phyloP scores from a whole-genome alignment of 2,113 vertebrate species.

The Toxostoma redivivum region DNA sequence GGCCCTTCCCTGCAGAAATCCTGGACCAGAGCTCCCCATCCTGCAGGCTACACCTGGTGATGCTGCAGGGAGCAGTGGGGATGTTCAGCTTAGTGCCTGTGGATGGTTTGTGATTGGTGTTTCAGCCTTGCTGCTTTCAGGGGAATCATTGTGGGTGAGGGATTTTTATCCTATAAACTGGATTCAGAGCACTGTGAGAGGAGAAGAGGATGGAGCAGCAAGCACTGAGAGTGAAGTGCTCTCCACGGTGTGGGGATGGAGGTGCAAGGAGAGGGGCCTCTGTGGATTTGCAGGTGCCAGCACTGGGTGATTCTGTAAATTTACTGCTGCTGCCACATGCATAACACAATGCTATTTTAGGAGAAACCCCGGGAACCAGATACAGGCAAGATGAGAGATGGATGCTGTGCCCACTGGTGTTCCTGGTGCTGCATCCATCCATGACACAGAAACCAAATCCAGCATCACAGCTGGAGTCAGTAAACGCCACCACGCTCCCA shows the following conservation, averaged over 20 bases:
- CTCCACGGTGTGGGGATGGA: background rate
- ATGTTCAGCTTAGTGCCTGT: background rate
- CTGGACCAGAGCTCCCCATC: background rate
- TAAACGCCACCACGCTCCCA: background rate
- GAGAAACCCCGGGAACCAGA: background rate
- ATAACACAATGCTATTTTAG: fast-evolving
- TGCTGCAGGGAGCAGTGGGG: background rate
- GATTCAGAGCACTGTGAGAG: background rate
- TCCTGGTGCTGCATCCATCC: background rate
- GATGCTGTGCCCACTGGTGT: fast-evolving
- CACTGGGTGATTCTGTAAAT: background rate
- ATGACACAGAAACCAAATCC: background rate
- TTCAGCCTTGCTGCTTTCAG: background rate
- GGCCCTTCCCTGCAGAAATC: background rate
- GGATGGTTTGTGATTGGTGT: background rate
- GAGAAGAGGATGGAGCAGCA: background rate
- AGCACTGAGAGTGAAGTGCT: background rate
- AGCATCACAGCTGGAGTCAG: fast-evolving
- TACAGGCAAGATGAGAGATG: background rate
- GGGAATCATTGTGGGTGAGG: background rate
- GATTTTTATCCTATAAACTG: fast-evolving
- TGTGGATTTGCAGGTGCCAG: background rate
- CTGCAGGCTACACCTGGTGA: background rate
- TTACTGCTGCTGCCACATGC: fast-evolving
- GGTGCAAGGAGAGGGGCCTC: background rate